Percentiles rank a stretch among this genome's conserved stretches.
Evolutionary conservation across 2,888 invertebrate species (phyloP).

Genomic region (Aelia acuminata): DNA sequence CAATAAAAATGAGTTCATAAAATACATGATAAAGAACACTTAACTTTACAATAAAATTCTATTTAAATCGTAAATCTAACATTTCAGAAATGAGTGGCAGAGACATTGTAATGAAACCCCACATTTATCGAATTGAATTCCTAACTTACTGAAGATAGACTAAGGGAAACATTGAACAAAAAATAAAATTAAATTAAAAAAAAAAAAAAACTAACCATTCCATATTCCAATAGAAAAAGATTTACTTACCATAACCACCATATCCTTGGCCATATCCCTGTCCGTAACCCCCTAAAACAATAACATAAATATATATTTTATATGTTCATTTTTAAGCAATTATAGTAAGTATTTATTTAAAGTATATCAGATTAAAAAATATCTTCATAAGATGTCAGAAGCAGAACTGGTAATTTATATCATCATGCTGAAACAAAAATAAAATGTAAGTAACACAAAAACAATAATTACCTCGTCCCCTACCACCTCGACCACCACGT

Average conservation of each 20-base stretch:
- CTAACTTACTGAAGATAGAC: neutral
- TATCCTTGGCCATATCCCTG: constrained; percentile 83
- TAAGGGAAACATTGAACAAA: neutral
- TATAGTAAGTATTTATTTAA: too few relatives aligned
- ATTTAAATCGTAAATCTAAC: neutral
- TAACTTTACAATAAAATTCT: constrained; percentile 11
- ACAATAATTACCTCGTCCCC: constrained; percentile 69
- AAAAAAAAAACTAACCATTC: constrained; percentile 67
- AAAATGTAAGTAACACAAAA: neutral
- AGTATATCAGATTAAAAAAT: constrained; percentile 20
- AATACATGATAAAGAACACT: constrained; percentile 24
- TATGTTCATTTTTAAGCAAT: neutral
- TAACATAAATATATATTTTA: neutral
- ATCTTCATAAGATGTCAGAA: constrained; percentile 47
- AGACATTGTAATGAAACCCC: constrained; percentile 35
- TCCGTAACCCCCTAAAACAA: constrained; percentile 68
- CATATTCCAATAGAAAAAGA: neutral
- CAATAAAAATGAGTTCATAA: constrained; percentile 45
- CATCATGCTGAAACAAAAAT: neutral
- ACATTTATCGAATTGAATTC: constrained; percentile 10
- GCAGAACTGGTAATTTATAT: constrained; percentile 54
- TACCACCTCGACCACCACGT: constrained; percentile 76
- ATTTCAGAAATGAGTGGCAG: neutral
- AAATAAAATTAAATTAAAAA: constrained; percentile 24
- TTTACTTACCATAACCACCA: constrained; percentile 69